phyloP scores from a whole-genome alignment of 2,797 vertebrate genomes.

The Arrhamphus sclerolepis region DNA sequence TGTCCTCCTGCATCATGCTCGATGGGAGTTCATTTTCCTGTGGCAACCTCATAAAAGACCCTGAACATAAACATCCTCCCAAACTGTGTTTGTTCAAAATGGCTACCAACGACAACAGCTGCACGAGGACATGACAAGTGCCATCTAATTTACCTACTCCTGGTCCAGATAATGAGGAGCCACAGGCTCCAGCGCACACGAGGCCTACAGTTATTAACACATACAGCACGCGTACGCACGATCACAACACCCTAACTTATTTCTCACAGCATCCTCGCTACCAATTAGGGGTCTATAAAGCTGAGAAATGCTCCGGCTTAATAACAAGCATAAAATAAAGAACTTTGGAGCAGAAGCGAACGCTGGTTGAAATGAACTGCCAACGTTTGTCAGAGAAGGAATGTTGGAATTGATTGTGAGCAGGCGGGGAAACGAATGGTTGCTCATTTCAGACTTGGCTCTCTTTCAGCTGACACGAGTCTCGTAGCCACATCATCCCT shows the following conservation, averaged over 20 bases:
- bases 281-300: conserved; percentile 47
- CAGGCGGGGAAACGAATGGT: neutral
- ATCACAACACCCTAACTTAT: conserved; percentile 3
- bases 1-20: conserved; percentile 5
- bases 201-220: conserved; percentile 23
- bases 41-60: conserved; percentile 2
- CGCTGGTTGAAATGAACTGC: conserved; percentile 35
- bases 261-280: conserved; percentile 16
- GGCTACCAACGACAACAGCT: conserved; percentile 55
- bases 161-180: conserved; percentile 69
- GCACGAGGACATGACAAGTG: conserved; percentile 59
- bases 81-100: conserved; percentile 53
- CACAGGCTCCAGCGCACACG: conserved; percentile 34
- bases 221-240: neutral
- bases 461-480: conserved; percentile 14
- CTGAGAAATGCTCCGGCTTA: conserved; percentile 33
- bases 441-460: conserved; percentile 18
- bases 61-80: conserved; percentile 48
- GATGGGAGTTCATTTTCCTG: conserved; percentile 11
- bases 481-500: conserved; percentile 1
- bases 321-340: conserved; percentile 42
- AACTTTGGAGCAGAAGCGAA: conserved; percentile 12
- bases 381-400: conserved; percentile 48
- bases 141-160: conserved; percentile 72
- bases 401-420: conserved; percentile 38